phyloP scores from a whole-genome alignment of 2,113 vertebrate genomes.

The Apaloderma vittatum region DNA sequence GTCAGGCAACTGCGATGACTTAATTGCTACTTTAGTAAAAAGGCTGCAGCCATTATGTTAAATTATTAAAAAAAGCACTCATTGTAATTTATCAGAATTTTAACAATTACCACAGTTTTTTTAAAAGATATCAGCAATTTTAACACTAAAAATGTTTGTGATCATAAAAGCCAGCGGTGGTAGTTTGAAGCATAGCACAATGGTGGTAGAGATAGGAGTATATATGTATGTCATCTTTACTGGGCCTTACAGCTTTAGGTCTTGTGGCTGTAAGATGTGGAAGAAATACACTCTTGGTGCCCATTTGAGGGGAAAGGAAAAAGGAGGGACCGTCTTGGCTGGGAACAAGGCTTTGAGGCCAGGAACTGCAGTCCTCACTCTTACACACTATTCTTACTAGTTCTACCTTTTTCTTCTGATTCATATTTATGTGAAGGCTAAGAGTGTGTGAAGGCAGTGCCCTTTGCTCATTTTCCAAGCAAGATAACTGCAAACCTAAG shows the following conservation, averaged over 20 bases:
- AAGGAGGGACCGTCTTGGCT: neutral
- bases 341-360: neutral
- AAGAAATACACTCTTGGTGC: neutral
- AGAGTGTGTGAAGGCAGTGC: neutral
- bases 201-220: neutral
- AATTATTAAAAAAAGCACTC: constrained; percentile 78
- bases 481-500: neutral
- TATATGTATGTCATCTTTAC: neutral
- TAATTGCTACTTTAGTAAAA: constrained; percentile 78
- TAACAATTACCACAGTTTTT: constrained; percentile 34
- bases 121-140: constrained; percentile 41
- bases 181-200: constrained; percentile 34
- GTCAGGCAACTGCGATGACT: constrained; percentile 68
- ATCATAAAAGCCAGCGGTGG: constrained; percentile 31
- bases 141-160: constrained; percentile 21
- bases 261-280: neutral
- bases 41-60: constrained; percentile 70
- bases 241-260: neutral
- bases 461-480: neutral
- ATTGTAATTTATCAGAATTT: constrained; percentile 71
- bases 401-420: neutral
- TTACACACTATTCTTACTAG: neutral
- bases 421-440: neutral
- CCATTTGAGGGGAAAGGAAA: neutral
- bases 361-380: neutral